Conservation (phyloP, 2,888 invertebrate species). For the Ophioninae sp. region DNA sequence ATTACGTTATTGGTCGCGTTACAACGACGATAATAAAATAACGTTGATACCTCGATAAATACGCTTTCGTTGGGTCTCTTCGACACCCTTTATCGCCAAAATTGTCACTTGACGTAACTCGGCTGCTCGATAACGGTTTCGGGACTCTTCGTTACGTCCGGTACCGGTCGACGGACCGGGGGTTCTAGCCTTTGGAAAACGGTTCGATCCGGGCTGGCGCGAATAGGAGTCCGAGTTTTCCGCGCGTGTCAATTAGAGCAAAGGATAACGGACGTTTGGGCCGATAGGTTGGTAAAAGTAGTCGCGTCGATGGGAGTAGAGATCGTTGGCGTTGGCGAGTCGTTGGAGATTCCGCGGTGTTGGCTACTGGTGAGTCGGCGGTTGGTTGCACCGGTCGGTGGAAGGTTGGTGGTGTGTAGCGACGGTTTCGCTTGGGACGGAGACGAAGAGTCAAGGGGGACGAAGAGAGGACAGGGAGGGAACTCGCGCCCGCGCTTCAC, state of each 20-base stretch:
- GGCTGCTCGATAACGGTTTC: too few species aligned
- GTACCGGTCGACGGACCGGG: background rate
- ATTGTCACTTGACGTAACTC: too few species aligned
- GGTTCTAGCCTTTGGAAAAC: background rate
- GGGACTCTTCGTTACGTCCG: background rate
- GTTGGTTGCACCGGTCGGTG: slow-evolving; percentile 51
- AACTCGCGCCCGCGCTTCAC: slow-evolving; percentile 57
- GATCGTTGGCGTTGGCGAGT: slow-evolving; percentile 26
- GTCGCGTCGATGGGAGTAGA: slow-evolving; percentile 8
- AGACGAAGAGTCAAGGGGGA: background rate
- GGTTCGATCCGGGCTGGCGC: background rate
- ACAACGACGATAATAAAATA: too few species aligned
- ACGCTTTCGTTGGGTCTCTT: too few species aligned
- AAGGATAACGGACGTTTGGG: background rate
- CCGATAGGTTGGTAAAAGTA: background rate
- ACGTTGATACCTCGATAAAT: too few species aligned
- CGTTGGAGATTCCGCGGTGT: slow-evolving; percentile 69
- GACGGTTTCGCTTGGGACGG: slow-evolving; percentile 10
- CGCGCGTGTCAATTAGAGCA: background rate
- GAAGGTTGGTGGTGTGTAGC: slow-evolving; percentile 46
- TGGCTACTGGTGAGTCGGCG: slow-evolving; percentile 54
- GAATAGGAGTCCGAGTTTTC: background rate
- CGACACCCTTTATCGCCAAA: too few species aligned
- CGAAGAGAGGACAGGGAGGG: slow-evolving; percentile 43
- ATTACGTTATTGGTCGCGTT: too few species aligned